Evolutionary conservation across 2,113 vertebrate genomes (phyloP).

Genomic region (Neogale vison): DNA sequence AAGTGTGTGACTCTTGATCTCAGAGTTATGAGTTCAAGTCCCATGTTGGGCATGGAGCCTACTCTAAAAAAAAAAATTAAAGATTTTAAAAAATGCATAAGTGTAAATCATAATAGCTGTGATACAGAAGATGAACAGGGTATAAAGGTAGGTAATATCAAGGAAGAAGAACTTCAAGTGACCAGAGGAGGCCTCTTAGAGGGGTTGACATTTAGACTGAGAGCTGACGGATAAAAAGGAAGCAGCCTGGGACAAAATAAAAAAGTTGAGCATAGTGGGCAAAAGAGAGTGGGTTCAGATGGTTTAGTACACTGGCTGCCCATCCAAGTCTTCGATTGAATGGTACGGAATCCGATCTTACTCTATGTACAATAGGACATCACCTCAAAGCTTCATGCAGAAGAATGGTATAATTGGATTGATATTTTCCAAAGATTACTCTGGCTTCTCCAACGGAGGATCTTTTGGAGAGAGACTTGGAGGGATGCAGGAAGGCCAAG

Average conservation of each 20-base stretch:
- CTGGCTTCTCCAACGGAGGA: background rate
- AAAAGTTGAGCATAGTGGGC: background rate
- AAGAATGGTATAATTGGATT: background rate
- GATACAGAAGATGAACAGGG: background rate
- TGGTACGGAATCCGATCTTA: background rate
- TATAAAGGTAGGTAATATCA: background rate
- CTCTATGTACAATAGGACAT: background rate
- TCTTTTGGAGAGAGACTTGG: background rate
- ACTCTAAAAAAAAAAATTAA: background rate
- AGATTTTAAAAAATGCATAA: background rate
- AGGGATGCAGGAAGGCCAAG: background rate
- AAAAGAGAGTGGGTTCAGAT: background rate
- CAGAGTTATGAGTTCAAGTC: background rate
- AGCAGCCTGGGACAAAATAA: background rate
- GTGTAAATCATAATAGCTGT: background rate
- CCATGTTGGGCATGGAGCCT: background rate
- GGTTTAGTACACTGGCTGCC: fast-evolving
- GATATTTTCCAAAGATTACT: background rate
- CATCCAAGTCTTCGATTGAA: background rate
- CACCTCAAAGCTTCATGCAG: background rate
- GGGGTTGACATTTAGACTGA: background rate
- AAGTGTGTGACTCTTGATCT: background rate
- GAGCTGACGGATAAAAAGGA: background rate
- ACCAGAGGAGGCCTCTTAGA: background rate
- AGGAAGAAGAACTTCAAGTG: background rate